Evolutionary conservation across 1,140 invertebrate genomes (phyloP).

Genomic region (Pachypsylla venusta): DNA sequence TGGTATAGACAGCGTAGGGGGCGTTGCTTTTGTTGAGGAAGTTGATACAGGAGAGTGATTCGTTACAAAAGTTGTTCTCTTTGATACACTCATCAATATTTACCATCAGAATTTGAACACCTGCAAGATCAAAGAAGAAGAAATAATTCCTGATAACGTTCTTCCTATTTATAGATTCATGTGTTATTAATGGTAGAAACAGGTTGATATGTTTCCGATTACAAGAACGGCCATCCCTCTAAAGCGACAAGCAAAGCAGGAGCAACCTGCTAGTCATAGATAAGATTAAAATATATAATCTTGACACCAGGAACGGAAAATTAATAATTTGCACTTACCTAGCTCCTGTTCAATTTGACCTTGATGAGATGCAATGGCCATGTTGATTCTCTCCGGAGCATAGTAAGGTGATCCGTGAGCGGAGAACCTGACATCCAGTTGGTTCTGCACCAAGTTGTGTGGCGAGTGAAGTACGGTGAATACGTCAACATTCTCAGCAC

Average conservation of each 20-base stretch:
- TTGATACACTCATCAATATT: constrained; percentile 75
- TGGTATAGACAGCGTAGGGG: constrained; percentile 71
- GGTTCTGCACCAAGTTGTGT: constrained; percentile 39
- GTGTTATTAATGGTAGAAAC: too few species aligned
- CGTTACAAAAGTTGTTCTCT: constrained; percentile 51
- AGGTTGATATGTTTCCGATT: too few species aligned
- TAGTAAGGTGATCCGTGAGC: constrained; percentile 87
- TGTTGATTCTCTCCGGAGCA: constrained; percentile 66
- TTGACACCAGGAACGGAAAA: too few species aligned
- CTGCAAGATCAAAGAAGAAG: too few species aligned
- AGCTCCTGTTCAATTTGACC: constrained; percentile 36
- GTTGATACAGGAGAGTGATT: constrained; percentile 47
- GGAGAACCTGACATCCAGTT: constrained; percentile 72
- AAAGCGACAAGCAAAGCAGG: too few species aligned
- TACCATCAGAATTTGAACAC: constrained; percentile 59
- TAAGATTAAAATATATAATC: too few species aligned
- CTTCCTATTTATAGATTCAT: too few species aligned
- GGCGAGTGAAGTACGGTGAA: constrained; percentile 69
- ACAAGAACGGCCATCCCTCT: too few species aligned
- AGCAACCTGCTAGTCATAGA: too few species aligned
- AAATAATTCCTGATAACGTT: too few species aligned
- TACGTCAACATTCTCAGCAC: constrained; percentile 71
- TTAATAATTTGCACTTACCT: constrained; percentile 8
- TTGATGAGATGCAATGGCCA: constrained; percentile 49
- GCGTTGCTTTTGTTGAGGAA: constrained; percentile 48